Conservation (phyloP, 2,888 invertebrate genomes). For the Zygogramma bicolorata region DNA sequence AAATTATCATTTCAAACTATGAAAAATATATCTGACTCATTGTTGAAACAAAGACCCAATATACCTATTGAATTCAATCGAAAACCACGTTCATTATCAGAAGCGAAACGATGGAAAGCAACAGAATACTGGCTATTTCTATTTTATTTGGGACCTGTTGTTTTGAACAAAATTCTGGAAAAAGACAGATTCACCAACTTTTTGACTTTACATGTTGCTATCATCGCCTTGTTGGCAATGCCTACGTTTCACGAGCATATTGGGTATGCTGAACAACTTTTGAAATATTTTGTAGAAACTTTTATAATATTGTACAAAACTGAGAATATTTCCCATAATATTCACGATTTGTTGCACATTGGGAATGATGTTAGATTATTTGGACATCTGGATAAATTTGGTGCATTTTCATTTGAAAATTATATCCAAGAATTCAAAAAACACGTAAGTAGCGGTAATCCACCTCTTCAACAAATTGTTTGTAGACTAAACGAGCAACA, state of each 20-base stretch:
- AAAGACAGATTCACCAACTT: constrained; percentile 21
- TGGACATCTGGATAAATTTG: constrained; percentile 1
- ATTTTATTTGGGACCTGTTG: constrained; percentile 20
- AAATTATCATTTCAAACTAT: constrained; percentile 21
- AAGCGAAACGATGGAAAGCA: constrained; percentile 23
- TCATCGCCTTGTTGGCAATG: constrained; percentile 21
- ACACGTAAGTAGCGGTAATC: neutral
- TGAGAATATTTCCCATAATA: constrained; percentile 7
- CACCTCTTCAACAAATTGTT: constrained; percentile 14
- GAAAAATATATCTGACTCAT: neutral
- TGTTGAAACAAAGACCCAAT: constrained; percentile 10
- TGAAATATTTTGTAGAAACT: constrained; percentile 13
- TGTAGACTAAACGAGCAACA: neutral
- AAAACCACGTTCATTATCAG: constrained; percentile 16
- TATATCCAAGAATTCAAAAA: constrained; percentile 23
- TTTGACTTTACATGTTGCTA: constrained; percentile 23
- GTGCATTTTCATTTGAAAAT: constrained; percentile 29
- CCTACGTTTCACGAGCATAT: constrained; percentile 1
- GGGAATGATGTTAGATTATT: neutral
- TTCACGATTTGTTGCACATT: neutral
- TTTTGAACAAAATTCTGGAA: constrained; percentile 21
- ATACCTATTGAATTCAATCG: constrained; percentile 22
- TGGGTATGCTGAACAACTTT: constrained; percentile 14
- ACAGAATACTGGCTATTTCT: constrained; percentile 27
- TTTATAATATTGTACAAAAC: neutral